A percentile compares a stretch with the other conserved stretches of the same genome.
phyloP scores from a whole-genome alignment of 2,888 invertebrate genomes.

The Cantharis rufa region DNA sequence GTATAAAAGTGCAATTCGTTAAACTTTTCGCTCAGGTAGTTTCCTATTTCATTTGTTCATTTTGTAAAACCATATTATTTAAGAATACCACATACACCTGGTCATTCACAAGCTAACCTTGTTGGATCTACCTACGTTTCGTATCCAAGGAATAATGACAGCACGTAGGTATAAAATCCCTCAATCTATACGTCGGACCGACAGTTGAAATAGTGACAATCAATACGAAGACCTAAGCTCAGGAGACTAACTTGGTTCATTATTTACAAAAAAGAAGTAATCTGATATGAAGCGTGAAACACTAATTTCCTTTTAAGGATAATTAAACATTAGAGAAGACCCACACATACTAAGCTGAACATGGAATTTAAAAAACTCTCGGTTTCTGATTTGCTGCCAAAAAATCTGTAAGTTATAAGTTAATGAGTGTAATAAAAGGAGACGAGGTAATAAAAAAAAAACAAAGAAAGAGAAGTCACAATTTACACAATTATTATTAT shows the following conservation, averaged over 20 bases:
- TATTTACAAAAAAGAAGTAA: neutral
- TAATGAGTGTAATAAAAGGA: neutral
- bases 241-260: constrained; percentile 2
- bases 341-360: neutral
- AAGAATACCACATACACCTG: constrained; percentile 28
- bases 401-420: neutral
- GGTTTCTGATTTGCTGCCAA: neutral
- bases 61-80: constrained; percentile 8
- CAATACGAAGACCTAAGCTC: constrained; percentile 3
- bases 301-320: neutral
- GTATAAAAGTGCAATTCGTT: neutral
- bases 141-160: constrained; percentile 12
- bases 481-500: constrained; percentile 28
- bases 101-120: constrained; percentile 11
- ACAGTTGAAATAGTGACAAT: constrained; percentile 13
- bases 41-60: constrained; percentile 5
- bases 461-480: constrained; percentile 19
- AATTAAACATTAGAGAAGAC: neutral
- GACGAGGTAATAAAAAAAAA: neutral
- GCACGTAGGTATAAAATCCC: constrained; percentile 12
- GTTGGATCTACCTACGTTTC: constrained; percentile 11
- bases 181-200: constrained; percentile 1
- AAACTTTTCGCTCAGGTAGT: constrained; percentile 9
- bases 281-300: neutral
- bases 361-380: neutral